Evolutionary conservation across 2,888 invertebrate genomes (phyloP), one percentile per base, ranked within the genome.

Genomic region (Drosophila diplacantha): DNA sequence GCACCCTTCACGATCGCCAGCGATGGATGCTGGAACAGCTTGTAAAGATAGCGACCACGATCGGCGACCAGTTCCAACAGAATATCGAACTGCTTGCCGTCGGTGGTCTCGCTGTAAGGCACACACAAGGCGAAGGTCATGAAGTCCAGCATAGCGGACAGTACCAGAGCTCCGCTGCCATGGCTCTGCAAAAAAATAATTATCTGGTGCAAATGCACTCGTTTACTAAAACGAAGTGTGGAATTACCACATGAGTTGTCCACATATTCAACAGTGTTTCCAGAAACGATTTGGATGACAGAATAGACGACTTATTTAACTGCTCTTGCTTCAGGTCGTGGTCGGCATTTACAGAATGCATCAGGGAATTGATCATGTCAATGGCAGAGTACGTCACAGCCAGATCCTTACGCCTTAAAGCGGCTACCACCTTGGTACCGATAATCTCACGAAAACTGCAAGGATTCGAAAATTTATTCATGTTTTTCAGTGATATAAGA

Each of bases 101-200:
- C 97, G 0, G 99, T 99, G 5, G 99, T 99, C 89, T 99, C 99
- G 85, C 97, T 97, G 89, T 99, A 99, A 5, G 99, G 99, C 69
- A 98, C 97, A 89, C 99, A 99, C 39, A 99, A 91, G 5, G 98
- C 95, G 90, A 98, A 99, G 37, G 99, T 99, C 70, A 99, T 90
- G 86, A 99, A 96, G 89, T 99, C 99, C 86, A 99, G 90, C 98
- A 99, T 98, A 71, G 98, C 96, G 31, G 98, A 95, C 69, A 99
- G 95, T 14, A 99, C 96, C 49, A 99, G 89, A 44, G 99, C 98
- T 5, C 99, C 99, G 55, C 97, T 98, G 52, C 96, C 96, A 69
- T 95, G 94, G 60, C 92, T 92, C 97, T 97, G 88, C 29, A n/a
- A 60, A 8, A 11, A 0, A 1, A 29, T 18, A 12, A 2, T 3